Conservation (phyloP, 2,888 invertebrate species). For the Acronicta psi region DNA sequence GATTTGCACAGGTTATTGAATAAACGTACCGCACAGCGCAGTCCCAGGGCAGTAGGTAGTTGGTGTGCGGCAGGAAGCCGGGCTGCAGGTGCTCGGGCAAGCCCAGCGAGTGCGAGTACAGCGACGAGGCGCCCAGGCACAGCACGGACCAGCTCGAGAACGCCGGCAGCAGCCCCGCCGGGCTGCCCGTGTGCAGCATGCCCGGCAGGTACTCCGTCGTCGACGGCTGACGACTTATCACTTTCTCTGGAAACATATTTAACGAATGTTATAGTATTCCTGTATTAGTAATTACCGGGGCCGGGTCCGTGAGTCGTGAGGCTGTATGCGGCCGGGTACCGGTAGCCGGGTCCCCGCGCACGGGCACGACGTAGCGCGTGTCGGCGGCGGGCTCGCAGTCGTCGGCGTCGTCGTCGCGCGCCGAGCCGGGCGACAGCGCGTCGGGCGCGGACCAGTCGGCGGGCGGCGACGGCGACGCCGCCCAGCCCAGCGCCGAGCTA, state of each 20-base stretch:
- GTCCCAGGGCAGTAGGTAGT: constrained; percentile 98
- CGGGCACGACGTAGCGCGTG: constrained; percentile 70
- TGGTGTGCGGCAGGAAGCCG: constrained; percentile 96
- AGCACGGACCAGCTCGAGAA: constrained; percentile 97
- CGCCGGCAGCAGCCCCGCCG: constrained; percentile 93
- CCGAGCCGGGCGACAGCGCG: too few relatives aligned
- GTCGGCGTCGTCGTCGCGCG: constrained; percentile 71
- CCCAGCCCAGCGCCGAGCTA: constrained; percentile 64
- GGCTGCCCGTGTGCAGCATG: constrained; percentile 95
- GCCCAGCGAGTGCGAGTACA: constrained; percentile 96
- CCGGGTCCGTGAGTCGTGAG: too few relatives aligned
- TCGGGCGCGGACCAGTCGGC: constrained; percentile 78
- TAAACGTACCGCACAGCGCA: constrained; percentile 75
- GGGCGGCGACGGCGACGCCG: constrained; percentile 69
- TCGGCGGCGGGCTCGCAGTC: constrained; percentile 52
- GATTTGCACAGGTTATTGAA: too few relatives aligned
- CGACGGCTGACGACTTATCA: constrained; percentile 91
- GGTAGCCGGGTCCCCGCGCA: constrained; percentile 62
- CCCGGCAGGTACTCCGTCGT: constrained; percentile 97
- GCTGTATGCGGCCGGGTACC: too few relatives aligned
- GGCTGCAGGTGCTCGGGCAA: constrained; percentile 95
- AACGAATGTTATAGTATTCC: too few relatives aligned
- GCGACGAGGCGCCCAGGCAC: constrained; percentile 96
- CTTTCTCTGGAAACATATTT: constrained; percentile 84
- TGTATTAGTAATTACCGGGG: too few relatives aligned